phyloP scores from a whole-genome alignment of 2,888 invertebrate genomes.

The Rhyacophila evoluta region DNA sequence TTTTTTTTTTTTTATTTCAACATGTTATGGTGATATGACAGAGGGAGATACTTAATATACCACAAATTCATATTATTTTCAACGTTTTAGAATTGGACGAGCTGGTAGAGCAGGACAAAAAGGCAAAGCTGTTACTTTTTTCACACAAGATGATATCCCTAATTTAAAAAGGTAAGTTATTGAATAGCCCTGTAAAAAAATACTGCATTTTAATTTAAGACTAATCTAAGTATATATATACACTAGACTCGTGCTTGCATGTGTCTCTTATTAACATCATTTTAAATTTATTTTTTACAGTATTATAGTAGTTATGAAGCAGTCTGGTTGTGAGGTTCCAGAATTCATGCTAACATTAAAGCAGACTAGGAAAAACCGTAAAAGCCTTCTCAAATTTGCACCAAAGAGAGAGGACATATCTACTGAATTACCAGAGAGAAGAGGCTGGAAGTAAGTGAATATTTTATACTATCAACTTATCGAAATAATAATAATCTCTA shows the following conservation, averaged over 20 bases:
- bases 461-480: too few species aligned
- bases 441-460: constrained; percentile 62
- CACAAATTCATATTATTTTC: too few species aligned
- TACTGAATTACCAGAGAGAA: constrained; percentile 67
- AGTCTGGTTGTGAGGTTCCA: constrained; percentile 93
- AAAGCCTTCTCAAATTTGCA: constrained; percentile 71
- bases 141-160: constrained; percentile 89
- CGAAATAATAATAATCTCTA: too few species aligned
- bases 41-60: too few species aligned
- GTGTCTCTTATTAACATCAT: too few species aligned
- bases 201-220: too few species aligned
- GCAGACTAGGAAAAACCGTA: constrained; percentile 73
- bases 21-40: too few species aligned
- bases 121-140: constrained; percentile 94
- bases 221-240: too few species aligned
- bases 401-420: constrained; percentile 77
- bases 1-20: too few species aligned
- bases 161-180: constrained; percentile 88
- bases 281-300: constrained; percentile 65
- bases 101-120: constrained; percentile 93
- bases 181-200: too few species aligned
- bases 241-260: too few species aligned
- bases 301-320: constrained; percentile 90
- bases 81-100: constrained; percentile 74
- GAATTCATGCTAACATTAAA: constrained; percentile 88